Percentiles rank a stretch among this genome's conserved stretches.
Evolutionary conservation across 2,113 vertebrate genomes (phyloP).

Genomic region (Periophthalmodon schlosseri): DNA sequence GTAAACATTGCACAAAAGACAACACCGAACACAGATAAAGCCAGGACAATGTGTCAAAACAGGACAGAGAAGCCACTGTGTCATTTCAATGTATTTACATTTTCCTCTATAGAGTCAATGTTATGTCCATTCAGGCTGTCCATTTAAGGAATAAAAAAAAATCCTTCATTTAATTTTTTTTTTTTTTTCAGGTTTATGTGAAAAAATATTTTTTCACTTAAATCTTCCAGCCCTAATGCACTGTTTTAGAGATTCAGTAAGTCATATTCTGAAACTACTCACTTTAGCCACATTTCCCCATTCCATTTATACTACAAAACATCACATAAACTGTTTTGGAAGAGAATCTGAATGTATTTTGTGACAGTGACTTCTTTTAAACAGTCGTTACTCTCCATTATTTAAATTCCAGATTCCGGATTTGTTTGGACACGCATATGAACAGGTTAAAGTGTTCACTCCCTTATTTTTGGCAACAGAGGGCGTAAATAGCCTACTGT

Average conservation of each 20-base stretch:
- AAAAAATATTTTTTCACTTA: too few species aligned
- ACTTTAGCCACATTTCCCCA: too few species aligned
- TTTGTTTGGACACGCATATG: neutral
- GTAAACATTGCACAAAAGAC: conserved; percentile 2
- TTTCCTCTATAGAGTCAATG: neutral
- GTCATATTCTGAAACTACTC: too few species aligned
- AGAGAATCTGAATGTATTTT: neutral
- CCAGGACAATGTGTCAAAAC: neutral
- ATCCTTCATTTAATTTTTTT: too few species aligned
- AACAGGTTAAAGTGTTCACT: neutral
- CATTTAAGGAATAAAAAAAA: too few species aligned
- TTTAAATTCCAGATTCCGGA: neutral
- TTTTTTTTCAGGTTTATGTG: too few species aligned
- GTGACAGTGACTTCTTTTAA: neutral
- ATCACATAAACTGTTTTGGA: neutral
- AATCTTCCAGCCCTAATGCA: too few species aligned
- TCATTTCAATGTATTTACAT: neutral
- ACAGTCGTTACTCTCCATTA: neutral
- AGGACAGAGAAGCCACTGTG: neutral
- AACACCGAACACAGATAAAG: neutral
- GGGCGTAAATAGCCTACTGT: neutral
- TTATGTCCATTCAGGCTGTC: too few species aligned
- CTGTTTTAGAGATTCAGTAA: too few species aligned
- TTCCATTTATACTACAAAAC: too few species aligned
- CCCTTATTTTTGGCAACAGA: neutral